Evolutionary conservation across 2,113 vertebrate genomes (phyloP).

Genomic region (Centrocercus urophasianus): DNA sequence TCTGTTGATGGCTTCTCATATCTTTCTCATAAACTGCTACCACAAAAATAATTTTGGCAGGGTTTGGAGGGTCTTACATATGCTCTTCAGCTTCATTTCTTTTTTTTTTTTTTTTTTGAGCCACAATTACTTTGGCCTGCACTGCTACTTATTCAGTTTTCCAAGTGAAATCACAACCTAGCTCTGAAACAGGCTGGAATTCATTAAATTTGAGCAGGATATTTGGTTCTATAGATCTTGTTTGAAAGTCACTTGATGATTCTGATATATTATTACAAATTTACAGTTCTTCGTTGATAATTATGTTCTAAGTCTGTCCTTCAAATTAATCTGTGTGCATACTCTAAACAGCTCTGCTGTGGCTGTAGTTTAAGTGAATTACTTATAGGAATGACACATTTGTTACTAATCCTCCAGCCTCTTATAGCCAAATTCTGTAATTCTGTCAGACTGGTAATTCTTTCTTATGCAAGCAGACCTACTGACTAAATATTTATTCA

Average conservation of each 20-base stretch:
- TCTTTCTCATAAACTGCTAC: conserved; percentile 16
- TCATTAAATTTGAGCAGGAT: conserved; percentile 70
- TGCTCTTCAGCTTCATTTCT: conserved; percentile 11
- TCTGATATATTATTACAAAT: conserved; percentile 73
- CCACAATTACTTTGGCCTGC: conserved; percentile 21
- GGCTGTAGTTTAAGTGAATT: conserved; percentile 74
- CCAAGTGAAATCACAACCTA: conserved; percentile 21
- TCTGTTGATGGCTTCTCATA: conserved; percentile 2
- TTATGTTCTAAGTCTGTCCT: conserved; percentile 72
- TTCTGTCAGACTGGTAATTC: conserved; percentile 51
- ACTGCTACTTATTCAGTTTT: conserved; percentile 7
- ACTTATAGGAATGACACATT: conserved; percentile 75
- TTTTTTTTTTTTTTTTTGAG: not conserved
- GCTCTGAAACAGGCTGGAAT: conserved; percentile 61
- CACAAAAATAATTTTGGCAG: conserved; percentile 11
- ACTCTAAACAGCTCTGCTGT: conserved; percentile 6
- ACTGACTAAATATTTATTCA: conserved; percentile 59
- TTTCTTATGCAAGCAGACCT: conserved; percentile 44
- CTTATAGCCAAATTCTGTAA: conserved; percentile 45
- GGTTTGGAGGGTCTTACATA: not conserved
- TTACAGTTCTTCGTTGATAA: conserved; percentile 66
- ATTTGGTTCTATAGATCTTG: conserved; percentile 66
- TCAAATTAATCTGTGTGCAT: conserved; percentile 59
- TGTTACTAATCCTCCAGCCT: conserved; percentile 64
- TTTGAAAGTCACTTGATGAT: conserved; percentile 63